Evolutionary conservation across 2,797 vertebrate species (phyloP).

Genomic region (Picus viridis): DNA sequence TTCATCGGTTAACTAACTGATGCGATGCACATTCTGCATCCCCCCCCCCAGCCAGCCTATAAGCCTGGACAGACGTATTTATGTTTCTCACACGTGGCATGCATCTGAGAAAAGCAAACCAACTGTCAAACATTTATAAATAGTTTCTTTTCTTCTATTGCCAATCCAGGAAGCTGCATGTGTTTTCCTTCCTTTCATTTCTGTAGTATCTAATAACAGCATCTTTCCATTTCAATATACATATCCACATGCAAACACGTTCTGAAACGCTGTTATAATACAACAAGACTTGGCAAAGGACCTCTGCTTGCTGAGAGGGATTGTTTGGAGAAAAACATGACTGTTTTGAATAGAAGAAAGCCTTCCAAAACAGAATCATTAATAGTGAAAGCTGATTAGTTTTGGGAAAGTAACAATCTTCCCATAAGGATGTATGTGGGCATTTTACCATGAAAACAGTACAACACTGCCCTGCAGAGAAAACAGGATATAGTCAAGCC

Average conservation of each 20-base stretch:
- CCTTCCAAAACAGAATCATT: background rate
- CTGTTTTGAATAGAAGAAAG: background rate
- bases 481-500: background rate
- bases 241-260: background rate
- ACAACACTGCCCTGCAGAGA: background rate
- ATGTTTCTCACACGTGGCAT: background rate
- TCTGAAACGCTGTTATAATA: background rate
- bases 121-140: background rate
- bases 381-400: background rate
- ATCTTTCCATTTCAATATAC: background rate
- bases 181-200: background rate
- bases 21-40: background rate
- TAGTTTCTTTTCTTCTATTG: background rate
- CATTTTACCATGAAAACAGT: background rate
- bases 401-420: background rate
- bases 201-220: background rate
- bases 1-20: background rate
- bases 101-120: background rate
- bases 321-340: background rate
- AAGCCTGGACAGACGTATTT: background rate
- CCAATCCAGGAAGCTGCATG: background rate
- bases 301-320: background rate
- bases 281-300: background rate
- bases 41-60: background rate
- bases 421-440: too few species aligned